A percentile compares a stretch with the other conserved stretches of the same genome.
These are phyloP conservation scores for Ernsta delagoae DNA, from an alignment of 2,888 invertebrate genomes.

Conservation along the genomic window DNA sequence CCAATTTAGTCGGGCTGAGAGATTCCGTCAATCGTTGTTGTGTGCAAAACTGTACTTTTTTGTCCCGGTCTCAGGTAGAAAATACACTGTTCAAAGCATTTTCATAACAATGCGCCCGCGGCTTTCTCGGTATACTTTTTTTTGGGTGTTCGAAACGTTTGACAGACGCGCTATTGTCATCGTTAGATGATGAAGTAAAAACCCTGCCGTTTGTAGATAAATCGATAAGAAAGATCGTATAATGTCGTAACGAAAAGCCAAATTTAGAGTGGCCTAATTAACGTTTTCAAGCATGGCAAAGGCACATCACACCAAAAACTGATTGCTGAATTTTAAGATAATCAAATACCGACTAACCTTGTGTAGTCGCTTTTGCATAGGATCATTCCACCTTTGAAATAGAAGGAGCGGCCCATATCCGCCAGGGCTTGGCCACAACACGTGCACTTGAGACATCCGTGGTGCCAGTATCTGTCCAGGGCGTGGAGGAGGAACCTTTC, in stretches of 20 bases:
- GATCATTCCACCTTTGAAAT: slow-evolving; percentile 96
- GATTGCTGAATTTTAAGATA: neutral
- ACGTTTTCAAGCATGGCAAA: slow-evolving; percentile 49
- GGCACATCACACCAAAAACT: slow-evolving; percentile 25
- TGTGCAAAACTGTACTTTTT: slow-evolving; percentile 77
- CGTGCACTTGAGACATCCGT: slow-evolving; percentile 96
- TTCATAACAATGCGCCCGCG: slow-evolving; percentile 83
- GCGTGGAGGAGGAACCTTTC: slow-evolving; percentile 96
- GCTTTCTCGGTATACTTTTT: slow-evolving; percentile 74
- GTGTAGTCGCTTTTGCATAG: slow-evolving; percentile 98
- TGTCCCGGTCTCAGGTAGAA: slow-evolving; percentile 76
- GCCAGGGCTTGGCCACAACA: slow-evolving; percentile 95
- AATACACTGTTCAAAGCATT: slow-evolving; percentile 78
- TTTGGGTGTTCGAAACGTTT: slow-evolving; percentile 74
- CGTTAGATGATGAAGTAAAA: slow-evolving; percentile 78
- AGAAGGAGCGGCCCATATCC: slow-evolving; percentile 96
- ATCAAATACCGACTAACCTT: slow-evolving; percentile 90
- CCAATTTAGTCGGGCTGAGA: slow-evolving; percentile 72
- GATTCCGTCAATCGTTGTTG: slow-evolving; percentile 69
- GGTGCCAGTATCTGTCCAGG: slow-evolving; percentile 98
- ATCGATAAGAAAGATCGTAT: slow-evolving; percentile 73
- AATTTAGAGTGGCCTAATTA: slow-evolving; percentile 68
- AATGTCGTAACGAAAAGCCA: slow-evolving; percentile 57
- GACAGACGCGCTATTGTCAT: slow-evolving; percentile 82
- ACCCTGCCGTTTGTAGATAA: slow-evolving; percentile 70